Base-by-base conservation (phyloP, 2,113 vertebrate species). In the Scolopax mira region DNA sequence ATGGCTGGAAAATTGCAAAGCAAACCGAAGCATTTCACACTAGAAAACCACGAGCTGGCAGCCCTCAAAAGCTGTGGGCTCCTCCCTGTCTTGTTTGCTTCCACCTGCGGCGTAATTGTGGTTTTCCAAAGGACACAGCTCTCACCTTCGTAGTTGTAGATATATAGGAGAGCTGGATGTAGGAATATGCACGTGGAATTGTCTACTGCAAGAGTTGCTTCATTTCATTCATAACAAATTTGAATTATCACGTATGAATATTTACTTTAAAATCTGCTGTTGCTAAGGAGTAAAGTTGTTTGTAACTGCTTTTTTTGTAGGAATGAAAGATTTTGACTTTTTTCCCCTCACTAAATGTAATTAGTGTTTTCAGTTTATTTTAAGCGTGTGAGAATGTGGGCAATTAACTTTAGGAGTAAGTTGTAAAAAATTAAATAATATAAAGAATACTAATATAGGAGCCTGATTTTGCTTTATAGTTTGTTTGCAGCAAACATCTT, bases 401-500 rank as follows among this genome's bases (percentile, higher is more conserved):
- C 39, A 87, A 61, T 39, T 92, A 80, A 77, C 85, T 85, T 93
- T 11, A 54, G 37, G 39, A 85, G 65, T 65, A 79, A 95, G 83
- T 88, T 93, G 72, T 48, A 61, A 75, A 72, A 66, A 54, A 30
- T 18, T 48, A 81, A 62, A 61, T 54, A 37, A 41, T 35, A 72
- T 33, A 37, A 62, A 74, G 91, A 90, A 74, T 71, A 44, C 57
- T 57, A 12, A 65, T 39, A 61, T 75, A 35, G 86, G 86, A 93
- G 70, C 28, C 1, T 72, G 77, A 41, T 84, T 77, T 55, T 84
- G 57, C 62, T 27, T 48, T 57, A 0, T 7, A 30, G 87, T 88
- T 94, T 95, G 90, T 96, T 94, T 96, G 87, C 79, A 93, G 81
- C 89, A 96, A 97, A 91, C 78, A 35, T n/a, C 74, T 82, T 94